Conservation (phyloP, 2,888 invertebrate genomes). For the Syritta pipiens region DNA sequence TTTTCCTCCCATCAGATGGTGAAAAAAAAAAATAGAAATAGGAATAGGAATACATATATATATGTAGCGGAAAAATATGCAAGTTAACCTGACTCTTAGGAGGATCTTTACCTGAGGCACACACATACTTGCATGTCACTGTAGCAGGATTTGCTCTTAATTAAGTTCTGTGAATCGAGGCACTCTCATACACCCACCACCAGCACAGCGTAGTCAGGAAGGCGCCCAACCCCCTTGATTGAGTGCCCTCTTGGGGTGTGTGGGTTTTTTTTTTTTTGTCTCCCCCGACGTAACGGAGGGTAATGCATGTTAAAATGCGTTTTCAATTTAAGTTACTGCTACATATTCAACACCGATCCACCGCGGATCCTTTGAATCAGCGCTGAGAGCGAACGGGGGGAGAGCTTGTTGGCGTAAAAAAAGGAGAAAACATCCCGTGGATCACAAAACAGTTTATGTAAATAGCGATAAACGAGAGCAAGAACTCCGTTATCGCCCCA, state of each 20-base stretch:
- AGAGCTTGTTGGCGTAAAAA: neutral
- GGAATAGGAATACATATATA: slow-evolving; percentile 17
- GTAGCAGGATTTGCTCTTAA: slow-evolving; percentile 59
- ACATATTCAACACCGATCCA: slow-evolving; percentile 40
- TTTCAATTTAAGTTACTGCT: slow-evolving; percentile 59
- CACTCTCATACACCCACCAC: slow-evolving; percentile 15
- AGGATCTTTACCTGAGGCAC: slow-evolving; percentile 51
- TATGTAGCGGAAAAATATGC: too few relatives aligned
- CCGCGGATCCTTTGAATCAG: slow-evolving; percentile 50
- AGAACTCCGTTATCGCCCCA: slow-evolving; percentile 22
- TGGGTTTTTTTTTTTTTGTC: slow-evolving; percentile 13
- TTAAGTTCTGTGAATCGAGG: slow-evolving; percentile 61
- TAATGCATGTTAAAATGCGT: slow-evolving; percentile 62
- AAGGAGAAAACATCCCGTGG: neutral
- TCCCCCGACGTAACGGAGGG: slow-evolving; percentile 9
- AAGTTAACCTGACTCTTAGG: slow-evolving; percentile 40
- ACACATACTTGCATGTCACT: slow-evolving; percentile 11
- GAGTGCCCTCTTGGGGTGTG: slow-evolving; percentile 56
- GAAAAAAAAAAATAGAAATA: neutral
- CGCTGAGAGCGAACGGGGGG: slow-evolving; percentile 14
- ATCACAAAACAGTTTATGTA: slow-evolving; percentile 59
- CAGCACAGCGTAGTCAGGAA: slow-evolving; percentile 24
- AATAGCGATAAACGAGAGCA: slow-evolving; percentile 59
- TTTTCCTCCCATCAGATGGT: neutral
- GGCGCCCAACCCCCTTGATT: slow-evolving; percentile 38